Base-by-base conservation (phyloP, 2,888 invertebrate species). In the Agapostemon virescens region DNA sequence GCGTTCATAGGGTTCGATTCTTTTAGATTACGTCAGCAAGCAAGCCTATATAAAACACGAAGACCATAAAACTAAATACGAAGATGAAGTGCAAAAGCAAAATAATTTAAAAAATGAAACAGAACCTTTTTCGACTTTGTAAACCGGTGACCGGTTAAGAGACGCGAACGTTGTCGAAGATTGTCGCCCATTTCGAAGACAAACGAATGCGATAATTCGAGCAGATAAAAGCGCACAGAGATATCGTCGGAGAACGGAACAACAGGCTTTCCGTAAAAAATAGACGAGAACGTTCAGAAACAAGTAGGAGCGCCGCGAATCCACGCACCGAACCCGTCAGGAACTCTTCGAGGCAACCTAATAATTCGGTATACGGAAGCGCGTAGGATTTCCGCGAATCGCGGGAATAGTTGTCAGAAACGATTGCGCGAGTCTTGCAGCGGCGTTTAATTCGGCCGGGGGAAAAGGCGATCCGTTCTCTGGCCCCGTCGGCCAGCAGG, bases 391-490 rank as follows among this genome's bases (percentile, higher is more conserved):
- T 33, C 71, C 42, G 33, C 15, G 20, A 36, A 66, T 55, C 38
- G 33, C 30, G 11, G 64, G 69, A 61, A 79, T 70, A 61, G 69
- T 74, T 67, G 66, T 30, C 64, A n/a, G 71, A 64, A 79, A 63
- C 42, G 55, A 36, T 38, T 15, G 42, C 26, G 67, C 33, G 33
- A 73, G 80, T 74, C 73, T 80, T 77, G 20, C 63, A n/a, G 64
- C 63, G 23, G 64, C 58, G 64, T 72, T 74, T 68, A 82, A 81
- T 81, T 70, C 69, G 69, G 69, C 49, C 33, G 81, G 42, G 61
- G 36, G 74, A 79, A 82, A n/a, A 78, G 72, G 63, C 78, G 83
- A 79, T 70, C 74, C 74, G 74, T 67, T 72, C 42, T 42, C 38
- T 2, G 9, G 49, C 61, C 30, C 4, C 40, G 55, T 42, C 75